Evolutionary conservation across 2,888 invertebrate species (phyloP), one percentile per base, ranked within the genome.

Genomic region (Perdita meconis): DNA sequence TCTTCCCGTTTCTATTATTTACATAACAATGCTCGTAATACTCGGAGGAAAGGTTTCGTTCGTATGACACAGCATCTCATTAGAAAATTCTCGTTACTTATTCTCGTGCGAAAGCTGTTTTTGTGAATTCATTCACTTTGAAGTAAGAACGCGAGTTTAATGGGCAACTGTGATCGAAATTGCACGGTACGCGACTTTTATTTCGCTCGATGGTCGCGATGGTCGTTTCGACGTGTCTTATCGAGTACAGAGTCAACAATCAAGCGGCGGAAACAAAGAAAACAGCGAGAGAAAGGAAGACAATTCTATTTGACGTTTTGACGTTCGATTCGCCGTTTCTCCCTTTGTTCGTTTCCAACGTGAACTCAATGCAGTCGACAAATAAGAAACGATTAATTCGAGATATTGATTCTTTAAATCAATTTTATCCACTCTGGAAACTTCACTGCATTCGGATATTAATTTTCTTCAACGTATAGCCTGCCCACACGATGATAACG

Each of bases 171-270:
- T 26, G 36, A 55, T 47, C 70, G 16, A 40, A 30, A 4, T 55
- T 66, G 22, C n/a, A 57, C 13, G n/a, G 4, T 2, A 12, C 22
- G 0, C 40, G 36, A 47, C 60, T 50, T 80, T 73, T 73, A 80
- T 73, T 73, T 63, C 74, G 19, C 53, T 50, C 47, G 34, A 66
- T 57, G 34, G 73, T 53, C 51, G 51, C 24, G 47, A 38, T 55
- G 10, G 47, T 19, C 47, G 2, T 22, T 47, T 47, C 22, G 47
- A 47, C 56, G 68, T 59, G 60, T 73, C 67, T 63, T 68, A 67
- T 73, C 78, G 78, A 67, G 53, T 67, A 79, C 74, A 50, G 74
- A 67, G 67, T 80, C 74, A 80, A 80, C 74, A 73, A 56, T 80
- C 63, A 55, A 79, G 74, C 63, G 63, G 60, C 26, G 42, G 63